Evolutionary conservation across 2,797 vertebrate species (phyloP), one percentile per base, ranked within the genome.

Genomic region (Chaenodraco wilsoni): DNA sequence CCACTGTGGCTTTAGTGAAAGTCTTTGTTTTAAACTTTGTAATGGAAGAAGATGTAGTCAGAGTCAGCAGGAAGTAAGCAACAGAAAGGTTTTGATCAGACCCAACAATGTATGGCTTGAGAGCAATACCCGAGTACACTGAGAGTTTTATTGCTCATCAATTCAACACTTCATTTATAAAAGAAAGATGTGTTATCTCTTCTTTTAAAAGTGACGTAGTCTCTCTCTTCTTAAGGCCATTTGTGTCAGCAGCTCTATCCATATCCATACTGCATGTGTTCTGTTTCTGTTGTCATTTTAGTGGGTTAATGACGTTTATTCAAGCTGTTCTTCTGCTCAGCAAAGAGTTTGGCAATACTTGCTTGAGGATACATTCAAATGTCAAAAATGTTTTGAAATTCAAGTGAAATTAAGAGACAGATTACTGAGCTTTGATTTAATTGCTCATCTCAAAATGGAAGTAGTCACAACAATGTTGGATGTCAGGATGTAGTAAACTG

Each of bases 321-420:
- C 16, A 83, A 85, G 65, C 65, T 16, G 43, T 79, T 60, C 27
- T 51, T 40, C 58, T 69, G 61, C 75, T 80, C 69, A 79, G 87
- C 86, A 89, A 91, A 91, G 88, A 90, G 85, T 87, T 88, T 88
- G 89, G 91, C 81, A 64, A 76, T 5, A 65, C 55, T 66, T 54
- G 16, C n/a, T 68, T 33, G 58, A 72, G 17, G 23, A 70, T 31
- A 61, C 19, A 41, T 55, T 83, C 41, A 41, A 50, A 74, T 46
- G 52, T 16, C 63, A 72, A 56, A 37, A 37, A 37, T 37, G 33
- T 33, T 33, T 33, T 23, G 23, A 23, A 23, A 23, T 23, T 23
- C 23, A 23, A 67, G n/a, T 45, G 3, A 58, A 74, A 64, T 43
- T 1, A 71, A 15, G 33, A 52, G 7, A 61, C 33, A 60, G 43